Evolutionary conservation across 2,888 invertebrate genomes (phyloP), one percentile per base, ranked within the genome.

Genomic region (Acanthopleura granulata): DNA sequence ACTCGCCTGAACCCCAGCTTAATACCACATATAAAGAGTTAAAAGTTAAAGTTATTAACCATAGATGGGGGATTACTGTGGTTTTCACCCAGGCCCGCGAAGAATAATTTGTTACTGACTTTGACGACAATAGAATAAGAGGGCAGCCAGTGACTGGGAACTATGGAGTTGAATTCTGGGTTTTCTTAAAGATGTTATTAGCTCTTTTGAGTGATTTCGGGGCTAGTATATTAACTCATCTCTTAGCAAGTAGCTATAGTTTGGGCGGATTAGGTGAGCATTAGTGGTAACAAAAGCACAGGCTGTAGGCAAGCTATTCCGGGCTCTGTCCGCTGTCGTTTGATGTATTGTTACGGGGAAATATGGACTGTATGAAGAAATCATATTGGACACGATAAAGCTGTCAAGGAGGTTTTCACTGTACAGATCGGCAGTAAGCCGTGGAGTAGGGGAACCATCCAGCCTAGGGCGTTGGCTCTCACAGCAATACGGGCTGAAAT

Each of bases 191-290:
- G 40, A 40, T 40, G 57, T 57, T 57, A 57, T 57, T 57, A 57
- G 12, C 57, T 57, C 57, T 22, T 40, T 57, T 57, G 57, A 57
- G 57, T 18, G 18, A 18, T 18, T 57, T 22, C 57, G 22, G 57
- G 6, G n/a, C n/a, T n/a, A 57, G 57, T 57, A 57, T 57, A 57
- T 57, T 57, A 57, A 57, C 57, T 57, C 18, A n/a, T n/a, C 57
- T 22, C 18, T 57, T 57, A n/a, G 18, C n/a, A 18, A 57, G 22
- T 18, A 57, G 22, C 22, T 18, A n/a, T 22, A 22, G 57, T 22
- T 57, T 57, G 18, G 22, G 22, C 3, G 22, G 57, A 57, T 57
- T 57, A 57, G 57, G n/a, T 22, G 18, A 4, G 57, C 18, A 57
- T 57, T n/a, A 22, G 22, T 22, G 22, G 3, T 57, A 57, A 57